phyloP scores from a whole-genome alignment of 2,113 vertebrate genomes.

The Scophthalmus maximus region DNA sequence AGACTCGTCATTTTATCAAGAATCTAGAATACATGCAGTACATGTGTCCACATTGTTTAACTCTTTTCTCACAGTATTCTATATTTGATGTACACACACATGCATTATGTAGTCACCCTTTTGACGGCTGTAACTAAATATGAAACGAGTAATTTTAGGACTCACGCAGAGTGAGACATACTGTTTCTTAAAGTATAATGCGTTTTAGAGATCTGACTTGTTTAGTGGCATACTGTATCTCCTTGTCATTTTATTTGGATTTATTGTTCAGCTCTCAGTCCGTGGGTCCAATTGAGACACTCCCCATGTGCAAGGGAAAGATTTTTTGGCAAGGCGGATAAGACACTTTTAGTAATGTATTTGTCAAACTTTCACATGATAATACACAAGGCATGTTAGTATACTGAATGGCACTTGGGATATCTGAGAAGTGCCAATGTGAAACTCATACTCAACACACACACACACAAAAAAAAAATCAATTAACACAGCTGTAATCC shows the following conservation, averaged over 20 bases:
- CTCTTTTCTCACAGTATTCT: background rate
- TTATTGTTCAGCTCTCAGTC: background rate
- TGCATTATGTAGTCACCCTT: background rate
- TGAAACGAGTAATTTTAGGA: background rate
- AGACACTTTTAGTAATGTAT: background rate
- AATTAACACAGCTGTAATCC: slow-evolving; percentile 16
- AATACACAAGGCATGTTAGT: background rate
- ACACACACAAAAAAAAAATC: no score
- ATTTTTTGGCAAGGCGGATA: background rate
- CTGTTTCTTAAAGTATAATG: no score
- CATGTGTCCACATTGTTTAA: background rate
- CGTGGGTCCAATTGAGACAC: background rate
- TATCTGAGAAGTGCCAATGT: background rate
- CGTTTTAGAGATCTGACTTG: background rate
- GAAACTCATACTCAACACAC: background rate
- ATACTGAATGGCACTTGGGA: background rate
- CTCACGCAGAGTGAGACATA: no score
- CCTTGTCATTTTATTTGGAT: background rate
- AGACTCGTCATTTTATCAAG: slow-evolving; percentile 6
- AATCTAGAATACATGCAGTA: background rate
- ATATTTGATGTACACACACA: background rate
- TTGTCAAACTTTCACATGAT: slow-evolving; percentile 7
- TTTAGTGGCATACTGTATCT: background rate
- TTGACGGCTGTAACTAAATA: background rate
- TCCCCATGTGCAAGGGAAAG: background rate